Evolutionary conservation across 2,797 vertebrate genomes (phyloP).

Genomic region (Holocentrus rufus): DNA sequence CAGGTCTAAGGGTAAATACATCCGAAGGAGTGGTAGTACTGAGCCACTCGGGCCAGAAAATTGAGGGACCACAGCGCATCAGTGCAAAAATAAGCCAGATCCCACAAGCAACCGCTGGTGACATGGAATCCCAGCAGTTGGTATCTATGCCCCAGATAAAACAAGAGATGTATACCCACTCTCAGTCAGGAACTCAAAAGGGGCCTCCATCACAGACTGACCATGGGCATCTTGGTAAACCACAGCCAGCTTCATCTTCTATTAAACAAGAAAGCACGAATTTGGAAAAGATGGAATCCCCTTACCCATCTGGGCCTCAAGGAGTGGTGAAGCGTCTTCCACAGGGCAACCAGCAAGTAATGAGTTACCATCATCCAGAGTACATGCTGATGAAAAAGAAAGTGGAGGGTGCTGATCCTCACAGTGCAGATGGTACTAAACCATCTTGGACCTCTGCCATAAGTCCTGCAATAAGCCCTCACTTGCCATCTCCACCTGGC

Average conservation of each 20-base stretch:
- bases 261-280: slow-evolving; percentile 87
- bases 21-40: slow-evolving; percentile 96
- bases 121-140: slow-evolving; percentile 97
- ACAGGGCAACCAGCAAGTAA: slow-evolving; percentile 86
- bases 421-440: slow-evolving; percentile 88
- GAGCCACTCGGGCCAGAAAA: slow-evolving; percentile 97
- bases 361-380: slow-evolving; percentile 88
- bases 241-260: slow-evolving; percentile 83
- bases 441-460: slow-evolving; percentile 87
- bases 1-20: slow-evolving; percentile 95
- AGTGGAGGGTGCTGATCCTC: slow-evolving; percentile 86
- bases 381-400: slow-evolving; percentile 90
- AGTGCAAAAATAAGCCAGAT: slow-evolving; percentile 99
- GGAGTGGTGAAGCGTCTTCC: slow-evolving; percentile 89
- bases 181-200: slow-evolving; percentile 87
- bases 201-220: slow-evolving; percentile 83
- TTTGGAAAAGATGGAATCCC: slow-evolving; percentile 87
- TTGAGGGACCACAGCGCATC: slow-evolving; percentile 92
- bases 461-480: slow-evolving; percentile 92
- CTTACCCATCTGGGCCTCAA: slow-evolving; percentile 87
- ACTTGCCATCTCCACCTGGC: slow-evolving; percentile 90
- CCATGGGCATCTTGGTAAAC: slow-evolving; percentile 89
- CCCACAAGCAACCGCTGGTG: slow-evolving; percentile 92
- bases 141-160: slow-evolving; percentile 97
- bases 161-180: slow-evolving; percentile 87